Evolutionary conservation across 2,797 vertebrate genomes (phyloP).

Genomic region (Ibycter americanus): DNA sequence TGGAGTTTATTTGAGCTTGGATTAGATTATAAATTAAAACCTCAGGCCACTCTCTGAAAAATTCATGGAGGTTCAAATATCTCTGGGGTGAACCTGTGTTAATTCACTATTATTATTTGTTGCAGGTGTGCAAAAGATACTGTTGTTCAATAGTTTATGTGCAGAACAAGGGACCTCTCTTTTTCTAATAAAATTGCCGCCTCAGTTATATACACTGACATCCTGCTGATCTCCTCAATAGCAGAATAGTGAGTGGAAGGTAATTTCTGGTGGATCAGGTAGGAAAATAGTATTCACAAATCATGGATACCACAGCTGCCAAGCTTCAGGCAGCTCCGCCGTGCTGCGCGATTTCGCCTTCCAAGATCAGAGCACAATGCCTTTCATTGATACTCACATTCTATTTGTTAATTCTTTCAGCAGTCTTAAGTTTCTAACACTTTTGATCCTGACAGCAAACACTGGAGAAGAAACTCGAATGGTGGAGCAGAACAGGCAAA

Average conservation of each 20-base stretch:
- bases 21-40: conserved; percentile 40
- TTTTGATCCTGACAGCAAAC: background rate
- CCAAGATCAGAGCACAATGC: background rate
- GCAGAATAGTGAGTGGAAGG: background rate
- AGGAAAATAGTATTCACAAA: background rate
- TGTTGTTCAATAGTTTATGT: background rate
- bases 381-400: background rate
- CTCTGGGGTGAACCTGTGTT: background rate
- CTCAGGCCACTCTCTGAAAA: background rate
- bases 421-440: background rate
- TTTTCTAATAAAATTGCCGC: background rate
- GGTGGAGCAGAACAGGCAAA: background rate
- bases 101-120: background rate
- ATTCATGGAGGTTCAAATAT: background rate
- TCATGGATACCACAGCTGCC: background rate
- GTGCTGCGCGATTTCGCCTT: background rate
- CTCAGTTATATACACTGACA: background rate
- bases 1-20: background rate
- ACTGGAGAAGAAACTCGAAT: background rate
- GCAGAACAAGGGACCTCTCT: background rate
- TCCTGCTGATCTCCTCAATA: background rate
- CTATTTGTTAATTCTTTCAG: background rate
- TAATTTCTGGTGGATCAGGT: background rate
- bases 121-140: background rate
- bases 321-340: background rate